Base-by-base conservation (phyloP, 2,888 invertebrate species). In the Suillia variegata region DNA sequence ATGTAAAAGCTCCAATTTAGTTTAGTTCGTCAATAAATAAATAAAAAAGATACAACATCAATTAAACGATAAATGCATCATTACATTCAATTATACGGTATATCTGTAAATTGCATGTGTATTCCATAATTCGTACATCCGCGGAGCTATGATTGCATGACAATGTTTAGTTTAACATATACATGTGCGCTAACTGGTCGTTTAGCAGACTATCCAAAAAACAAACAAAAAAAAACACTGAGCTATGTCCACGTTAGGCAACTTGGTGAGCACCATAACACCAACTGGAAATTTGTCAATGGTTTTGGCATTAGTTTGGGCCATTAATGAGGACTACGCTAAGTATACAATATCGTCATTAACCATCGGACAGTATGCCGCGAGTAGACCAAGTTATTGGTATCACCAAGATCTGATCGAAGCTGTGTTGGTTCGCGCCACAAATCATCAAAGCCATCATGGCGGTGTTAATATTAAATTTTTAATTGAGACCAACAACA, bases 301-400 rank as follows among this genome's bases (percentile, higher is more conserved):
- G 34, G 65, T 80, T 47, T 67, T 77, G 58, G 77, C 78, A 24
- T 56, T 70, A 1, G 69, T 79, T 2, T 79, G 78, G 78, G 67
- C 73, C 17, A 76, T 79, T 24, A 73, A 75, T 54, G 67, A 71
- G 20, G 66, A 70, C 51, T 78, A 71, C 54, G 73, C 68, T 1
- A 60, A 63, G 4, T 62, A 64, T 18, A 70, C 73, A 2, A 62
- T 60, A 48, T 67, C 66, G 2, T 57, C 77, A 2, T 18, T 77
- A 51, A 64, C 68, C 10, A 66, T 77, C 45, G 69, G 68, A 0
- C 71, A 75, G 54, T 77, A 74, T 54, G 67, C 75, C 20, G 66
- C 62, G 13, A 63, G 55, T 12, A 47, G 51, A 3, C 17, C 47
- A 4, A 73, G 62, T 53, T 64, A 66, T 6, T 55, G 53, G 1